Conservation (phyloP, 2,888 invertebrate species). For the Escarpia spicata region DNA sequence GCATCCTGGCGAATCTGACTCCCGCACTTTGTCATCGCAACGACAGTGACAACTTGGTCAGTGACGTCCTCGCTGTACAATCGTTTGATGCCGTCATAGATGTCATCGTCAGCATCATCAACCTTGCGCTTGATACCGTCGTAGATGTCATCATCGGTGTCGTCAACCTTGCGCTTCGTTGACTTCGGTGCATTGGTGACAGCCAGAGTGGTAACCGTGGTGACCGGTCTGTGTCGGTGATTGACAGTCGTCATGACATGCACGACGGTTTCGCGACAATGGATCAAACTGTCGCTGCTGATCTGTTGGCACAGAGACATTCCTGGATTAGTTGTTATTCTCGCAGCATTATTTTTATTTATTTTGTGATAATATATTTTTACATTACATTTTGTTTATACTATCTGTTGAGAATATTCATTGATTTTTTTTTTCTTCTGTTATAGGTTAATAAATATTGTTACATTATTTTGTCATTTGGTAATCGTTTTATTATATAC, state of each 20-base stretch:
- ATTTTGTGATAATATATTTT: too few relatives aligned
- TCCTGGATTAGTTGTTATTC: neutral
- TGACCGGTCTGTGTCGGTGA: neutral
- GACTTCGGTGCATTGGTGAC: constrained; percentile 20
- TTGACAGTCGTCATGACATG: constrained; percentile 42
- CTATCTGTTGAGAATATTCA: too few relatives aligned
- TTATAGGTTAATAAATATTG: too few relatives aligned
- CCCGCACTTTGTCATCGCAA: neutral
- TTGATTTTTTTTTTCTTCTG: too few relatives aligned
- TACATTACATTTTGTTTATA: too few relatives aligned
- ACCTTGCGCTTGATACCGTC: constrained; percentile 52
- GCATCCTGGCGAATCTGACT: neutral
- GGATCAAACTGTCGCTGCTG: constrained; percentile 53
- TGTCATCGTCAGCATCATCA: constrained; percentile 48
- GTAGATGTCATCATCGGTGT: constrained; percentile 46
- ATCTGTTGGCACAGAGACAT: constrained; percentile 44
- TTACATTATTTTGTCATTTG: too few relatives aligned
- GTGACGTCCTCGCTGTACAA: constrained; percentile 55
- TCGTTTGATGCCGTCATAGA: constrained; percentile 62
- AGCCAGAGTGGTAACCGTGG: neutral
- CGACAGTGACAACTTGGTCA: neutral
- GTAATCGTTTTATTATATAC: too few relatives aligned
- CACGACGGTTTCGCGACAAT: constrained; percentile 54
- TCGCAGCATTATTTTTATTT: too few relatives aligned
- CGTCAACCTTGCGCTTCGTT: constrained; percentile 29